phyloP scores from a whole-genome alignment of 2,888 invertebrate genomes.

The Hipparchia sbordonii region DNA sequence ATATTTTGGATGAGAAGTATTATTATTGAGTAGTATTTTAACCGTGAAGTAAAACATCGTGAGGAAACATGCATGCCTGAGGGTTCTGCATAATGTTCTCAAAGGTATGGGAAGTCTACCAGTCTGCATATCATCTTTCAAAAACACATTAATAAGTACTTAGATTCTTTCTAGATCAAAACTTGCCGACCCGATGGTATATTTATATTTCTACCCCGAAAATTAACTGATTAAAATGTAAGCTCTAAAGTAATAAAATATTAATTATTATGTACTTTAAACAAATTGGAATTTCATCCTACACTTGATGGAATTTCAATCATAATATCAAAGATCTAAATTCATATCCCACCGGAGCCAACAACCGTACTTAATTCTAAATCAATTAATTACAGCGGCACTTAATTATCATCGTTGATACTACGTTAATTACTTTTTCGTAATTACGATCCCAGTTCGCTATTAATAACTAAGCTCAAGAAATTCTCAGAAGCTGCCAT shows the following conservation, averaged over 20 bases:
- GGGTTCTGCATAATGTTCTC: too few relatives aligned
- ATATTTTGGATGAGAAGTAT: too few relatives aligned
- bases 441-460: neutral
- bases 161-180: too few relatives aligned
- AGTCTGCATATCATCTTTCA: too few relatives aligned
- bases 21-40: too few relatives aligned
- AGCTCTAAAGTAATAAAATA: neutral
- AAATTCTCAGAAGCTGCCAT: neutral
- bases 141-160: too few relatives aligned
- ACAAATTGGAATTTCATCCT: neutral
- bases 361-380: slow-evolving; percentile 8
- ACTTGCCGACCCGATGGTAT: too few relatives aligned
- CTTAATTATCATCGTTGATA: neutral
- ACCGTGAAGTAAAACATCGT: too few relatives aligned
- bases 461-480: neutral
- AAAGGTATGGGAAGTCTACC: too few relatives aligned
- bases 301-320: slow-evolving; percentile 2
- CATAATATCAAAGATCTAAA: slow-evolving; percentile 5
- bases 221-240: neutral
- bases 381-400: neutral
- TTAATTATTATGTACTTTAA: neutral
- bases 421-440: slow-evolving; percentile 8
- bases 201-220: too few relatives aligned
- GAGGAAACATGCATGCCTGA: too few relatives aligned
- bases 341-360: neutral